These are phyloP conservation scores for Brachylomia viminalis DNA, from an alignment of 2,888 invertebrate genomes.

Conservation along the genomic window DNA sequence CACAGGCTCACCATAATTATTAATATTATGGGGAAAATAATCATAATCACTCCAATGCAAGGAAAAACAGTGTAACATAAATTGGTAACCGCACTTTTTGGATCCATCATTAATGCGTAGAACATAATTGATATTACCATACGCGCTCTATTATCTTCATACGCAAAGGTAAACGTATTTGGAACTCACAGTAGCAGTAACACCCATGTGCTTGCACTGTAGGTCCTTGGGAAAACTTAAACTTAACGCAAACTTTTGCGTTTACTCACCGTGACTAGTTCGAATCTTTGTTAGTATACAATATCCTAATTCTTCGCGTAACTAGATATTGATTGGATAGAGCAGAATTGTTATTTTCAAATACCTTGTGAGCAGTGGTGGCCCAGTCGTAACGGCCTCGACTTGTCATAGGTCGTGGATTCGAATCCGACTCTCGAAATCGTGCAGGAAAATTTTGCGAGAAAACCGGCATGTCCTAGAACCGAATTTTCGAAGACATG, in stretches of 20 bases:
- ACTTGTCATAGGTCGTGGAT: not conserved
- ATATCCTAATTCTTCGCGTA: slow-evolving; percentile 8
- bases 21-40: too few species aligned
- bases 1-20: not conserved
- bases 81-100: not conserved
- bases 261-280: slow-evolving; percentile 39
- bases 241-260: slow-evolving; percentile 45
- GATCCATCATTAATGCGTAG: not conserved
- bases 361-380: too few species aligned
- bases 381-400: too few species aligned
- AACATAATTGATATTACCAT: not conserved
- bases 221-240: slow-evolving; percentile 48
- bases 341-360: not conserved
- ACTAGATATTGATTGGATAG: not conserved
- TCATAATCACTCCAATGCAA: not conserved
- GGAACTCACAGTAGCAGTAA: slow-evolving; percentile 13
- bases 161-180: slow-evolving; percentile 16
- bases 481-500: not conserved
- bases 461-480: not conserved
- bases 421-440: not conserved
- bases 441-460: not conserved
- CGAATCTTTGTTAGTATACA: not conserved
- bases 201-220: slow-evolving; percentile 36
- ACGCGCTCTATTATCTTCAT: slow-evolving; percentile 3
- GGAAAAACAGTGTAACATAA: not conserved